A percentile compares a stretch with the other conserved stretches of the same genome.
Conservation (phyloP, 2,797 vertebrate species). For the Lepus townsendii region DNA sequence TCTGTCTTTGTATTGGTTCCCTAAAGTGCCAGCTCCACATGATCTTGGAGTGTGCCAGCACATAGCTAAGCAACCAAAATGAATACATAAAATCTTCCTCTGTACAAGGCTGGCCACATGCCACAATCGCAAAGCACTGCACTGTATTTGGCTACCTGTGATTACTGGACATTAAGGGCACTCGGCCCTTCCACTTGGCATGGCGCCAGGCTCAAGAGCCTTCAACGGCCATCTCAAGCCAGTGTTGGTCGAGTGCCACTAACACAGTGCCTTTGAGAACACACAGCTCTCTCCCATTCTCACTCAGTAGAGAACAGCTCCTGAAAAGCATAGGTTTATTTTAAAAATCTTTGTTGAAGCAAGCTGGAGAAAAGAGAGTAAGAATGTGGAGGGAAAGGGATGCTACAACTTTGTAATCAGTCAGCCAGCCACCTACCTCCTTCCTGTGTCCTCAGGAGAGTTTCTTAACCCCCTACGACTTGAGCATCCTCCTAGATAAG, state of each 20-base stretch:
- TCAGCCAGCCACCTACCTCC: neutral
- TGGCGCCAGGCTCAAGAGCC: constrained; percentile 9
- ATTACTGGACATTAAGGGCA: neutral
- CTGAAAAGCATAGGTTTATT: neutral
- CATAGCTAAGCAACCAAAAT: constrained; percentile 66
- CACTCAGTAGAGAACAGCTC: neutral
- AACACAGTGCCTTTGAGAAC: neutral
- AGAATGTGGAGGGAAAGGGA: neutral
- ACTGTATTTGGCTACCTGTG: constrained; percentile 51
- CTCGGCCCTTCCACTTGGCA: neutral
- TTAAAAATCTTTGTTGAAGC: neutral
- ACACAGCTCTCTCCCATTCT: neutral
- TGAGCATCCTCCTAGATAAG: neutral
- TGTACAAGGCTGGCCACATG: constrained; percentile 53
- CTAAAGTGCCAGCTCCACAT: neutral
- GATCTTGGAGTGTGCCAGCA: neutral
- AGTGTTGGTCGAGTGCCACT: neutral
- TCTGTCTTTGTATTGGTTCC: constrained; percentile 23
- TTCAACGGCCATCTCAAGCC: neutral
- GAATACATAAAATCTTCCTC: constrained; percentile 37
- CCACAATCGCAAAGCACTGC: neutral
- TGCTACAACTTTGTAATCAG: neutral
- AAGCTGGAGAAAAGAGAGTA: neutral
- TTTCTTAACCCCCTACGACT: neutral
- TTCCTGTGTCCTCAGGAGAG: neutral